These are phyloP conservation scores for Psittacula echo DNA, from an alignment of 2,797 vertebrate species.

Conservation along the genomic window DNA sequence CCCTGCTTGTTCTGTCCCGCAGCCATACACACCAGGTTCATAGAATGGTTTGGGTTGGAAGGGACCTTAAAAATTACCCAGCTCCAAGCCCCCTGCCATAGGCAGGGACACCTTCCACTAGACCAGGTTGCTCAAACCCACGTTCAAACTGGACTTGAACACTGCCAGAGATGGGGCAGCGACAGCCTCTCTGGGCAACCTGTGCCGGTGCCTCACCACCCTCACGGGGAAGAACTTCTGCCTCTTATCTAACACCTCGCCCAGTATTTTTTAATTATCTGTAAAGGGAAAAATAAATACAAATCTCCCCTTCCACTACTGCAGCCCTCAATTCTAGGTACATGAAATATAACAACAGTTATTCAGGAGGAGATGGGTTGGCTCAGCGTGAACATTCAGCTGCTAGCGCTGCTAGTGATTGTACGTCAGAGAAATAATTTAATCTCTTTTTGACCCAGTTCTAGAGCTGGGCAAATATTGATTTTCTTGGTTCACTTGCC, in stretches of 20 bases:
- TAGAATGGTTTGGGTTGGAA: not conserved
- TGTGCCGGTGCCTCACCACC: not conserved
- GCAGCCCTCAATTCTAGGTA: not conserved
- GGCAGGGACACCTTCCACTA: not conserved
- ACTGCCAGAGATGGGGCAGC: not conserved
- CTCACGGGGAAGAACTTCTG: not conserved
- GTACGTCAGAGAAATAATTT: not conserved
- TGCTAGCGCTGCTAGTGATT: not conserved
- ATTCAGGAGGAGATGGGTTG: not conserved
- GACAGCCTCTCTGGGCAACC: not conserved
- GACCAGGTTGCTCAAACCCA: not conserved
- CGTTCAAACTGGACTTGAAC: not conserved
- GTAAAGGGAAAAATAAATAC: not conserved
- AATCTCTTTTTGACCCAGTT: slow-evolving; percentile 41
- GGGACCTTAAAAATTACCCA: not conserved
- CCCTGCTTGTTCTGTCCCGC: too few species aligned
- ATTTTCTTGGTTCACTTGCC: not conserved
- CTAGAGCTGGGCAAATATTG: not conserved
- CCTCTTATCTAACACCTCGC: not conserved
- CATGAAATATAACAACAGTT: not conserved
- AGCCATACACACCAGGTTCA: not conserved
- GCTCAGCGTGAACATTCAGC: accelerated
- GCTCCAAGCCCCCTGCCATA: not conserved
- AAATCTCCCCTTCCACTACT: not conserved
- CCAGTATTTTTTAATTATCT: not conserved